Evolutionary conservation across 2,113 vertebrate genomes (phyloP).

Genomic region (Ochotona curzoniae): DNA sequence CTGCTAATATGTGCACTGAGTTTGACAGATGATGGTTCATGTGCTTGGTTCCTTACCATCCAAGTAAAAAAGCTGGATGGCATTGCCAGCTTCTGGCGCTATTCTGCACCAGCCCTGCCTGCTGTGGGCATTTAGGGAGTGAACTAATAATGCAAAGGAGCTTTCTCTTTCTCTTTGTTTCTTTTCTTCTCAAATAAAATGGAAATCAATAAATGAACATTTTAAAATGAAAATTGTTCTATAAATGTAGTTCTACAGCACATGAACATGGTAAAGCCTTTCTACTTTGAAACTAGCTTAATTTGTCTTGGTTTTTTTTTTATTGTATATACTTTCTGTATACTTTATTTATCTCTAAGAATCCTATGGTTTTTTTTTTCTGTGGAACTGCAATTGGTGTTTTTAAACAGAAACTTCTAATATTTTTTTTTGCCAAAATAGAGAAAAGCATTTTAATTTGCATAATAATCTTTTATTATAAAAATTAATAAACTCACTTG

Average conservation of each 20-base stretch:
- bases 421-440: background rate
- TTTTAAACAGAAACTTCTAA: constrained; percentile 12
- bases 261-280: background rate
- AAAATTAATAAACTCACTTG: background rate
- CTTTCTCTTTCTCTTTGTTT: too few species aligned
- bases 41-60: too few species aligned
- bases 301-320: background rate
- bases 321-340: background rate
- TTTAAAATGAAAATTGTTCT: too few species aligned
- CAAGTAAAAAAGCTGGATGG: too few species aligned
- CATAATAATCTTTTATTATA: background rate
- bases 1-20: too few species aligned
- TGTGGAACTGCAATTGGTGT: background rate
- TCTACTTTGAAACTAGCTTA: background rate
- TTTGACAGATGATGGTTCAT: too few species aligned
- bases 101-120: too few species aligned
- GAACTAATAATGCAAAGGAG: too few species aligned
- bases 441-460: background rate
- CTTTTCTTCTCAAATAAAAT: too few species aligned
- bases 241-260: background rate
- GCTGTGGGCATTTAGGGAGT: background rate
- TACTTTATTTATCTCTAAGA: background rate
- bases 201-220: too few species aligned
- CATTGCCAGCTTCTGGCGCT: too few species aligned
- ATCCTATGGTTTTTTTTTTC: background rate